Evolutionary conservation across 2,113 vertebrate genomes (phyloP).

Genomic region (Xiphorhynchus elegans): DNA sequence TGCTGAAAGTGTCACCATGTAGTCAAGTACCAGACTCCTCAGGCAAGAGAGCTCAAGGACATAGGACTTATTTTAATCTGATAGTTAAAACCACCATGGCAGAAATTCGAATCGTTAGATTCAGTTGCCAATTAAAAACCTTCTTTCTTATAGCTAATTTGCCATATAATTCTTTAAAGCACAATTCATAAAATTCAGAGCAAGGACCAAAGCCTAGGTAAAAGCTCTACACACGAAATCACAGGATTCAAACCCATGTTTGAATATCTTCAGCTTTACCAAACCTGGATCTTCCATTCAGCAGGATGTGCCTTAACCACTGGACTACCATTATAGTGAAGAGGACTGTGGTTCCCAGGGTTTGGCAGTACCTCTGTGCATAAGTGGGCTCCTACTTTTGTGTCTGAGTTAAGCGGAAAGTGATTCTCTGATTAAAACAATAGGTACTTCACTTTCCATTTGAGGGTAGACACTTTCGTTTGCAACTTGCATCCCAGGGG

Average conservation of each 20-base stretch:
- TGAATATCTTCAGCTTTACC: not conserved
- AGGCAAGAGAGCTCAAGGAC: not conserved
- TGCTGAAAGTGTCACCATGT: not conserved
- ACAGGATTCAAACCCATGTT: not conserved
- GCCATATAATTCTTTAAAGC: not conserved
- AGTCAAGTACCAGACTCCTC: not conserved
- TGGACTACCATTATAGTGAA: not conserved
- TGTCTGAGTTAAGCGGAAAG: not conserved
- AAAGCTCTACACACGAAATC: not conserved
- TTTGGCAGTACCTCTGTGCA: not conserved
- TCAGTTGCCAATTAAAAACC: not conserved
- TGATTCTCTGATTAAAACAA: not conserved
- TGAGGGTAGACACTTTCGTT: not conserved
- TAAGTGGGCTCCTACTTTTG: not conserved
- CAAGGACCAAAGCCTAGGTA: not conserved
- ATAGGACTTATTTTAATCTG: not conserved
- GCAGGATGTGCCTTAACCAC: not conserved
- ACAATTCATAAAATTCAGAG: not conserved
- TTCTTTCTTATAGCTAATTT: not conserved
- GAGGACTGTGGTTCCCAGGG: not conserved
- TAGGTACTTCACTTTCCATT: not conserved
- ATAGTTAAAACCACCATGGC: not conserved
- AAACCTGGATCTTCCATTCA: not conserved
- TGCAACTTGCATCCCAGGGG: not conserved
- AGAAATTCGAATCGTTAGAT: not conserved